Evolutionary conservation across 2,113 vertebrate genomes (phyloP), one percentile per base, ranked within the genome.

Genomic region (Xiphorhynchus elegans): DNA sequence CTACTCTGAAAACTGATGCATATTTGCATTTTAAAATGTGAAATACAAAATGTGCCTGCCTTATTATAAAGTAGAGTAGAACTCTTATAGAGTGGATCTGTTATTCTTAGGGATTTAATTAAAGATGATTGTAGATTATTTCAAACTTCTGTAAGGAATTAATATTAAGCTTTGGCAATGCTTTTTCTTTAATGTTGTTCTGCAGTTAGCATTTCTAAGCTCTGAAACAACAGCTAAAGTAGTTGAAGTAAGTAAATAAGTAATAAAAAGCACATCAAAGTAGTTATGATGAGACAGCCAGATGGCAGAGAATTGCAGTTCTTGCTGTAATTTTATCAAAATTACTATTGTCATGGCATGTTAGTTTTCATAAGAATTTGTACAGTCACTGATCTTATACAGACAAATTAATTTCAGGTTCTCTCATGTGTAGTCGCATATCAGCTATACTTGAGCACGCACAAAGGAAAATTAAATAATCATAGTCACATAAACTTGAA

Each of bases 361-460:
- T 98, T 98, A 98, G 98, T 98, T 98, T 98, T 98, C 98, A 98
- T 98, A 98, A 98, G 98, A 97, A 98, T 97, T 98, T 98, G 97
- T 98, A 96, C 98, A 98, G 97, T 98, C 98, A 98, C 97, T 98
- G 98, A 98, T 98, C 98, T 97, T 96, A 98, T 97, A 98, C 97
- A 98, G 98, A 98, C 98, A 98, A 98, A 98, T 98, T 98, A 98
- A 98, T 98, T 98, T 98, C 98, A 98, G 98, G 98, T 98, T 98
- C 98, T 98, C 96, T 98, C 97, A 97, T 98, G 97, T 98, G 98
- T 98, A 98, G 97, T 98, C 97, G 85, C 97, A 97, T 98, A 98
- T 98, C 97, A 98, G 98, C 98, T 97, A 97, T 97, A 98, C 98
- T 98, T 98, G 98, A 98, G 96, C 98, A 98, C 6, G 76, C 97